Conservation (phyloP, 2,113 vertebrate genomes). For the Chionodraco myersi region DNA sequence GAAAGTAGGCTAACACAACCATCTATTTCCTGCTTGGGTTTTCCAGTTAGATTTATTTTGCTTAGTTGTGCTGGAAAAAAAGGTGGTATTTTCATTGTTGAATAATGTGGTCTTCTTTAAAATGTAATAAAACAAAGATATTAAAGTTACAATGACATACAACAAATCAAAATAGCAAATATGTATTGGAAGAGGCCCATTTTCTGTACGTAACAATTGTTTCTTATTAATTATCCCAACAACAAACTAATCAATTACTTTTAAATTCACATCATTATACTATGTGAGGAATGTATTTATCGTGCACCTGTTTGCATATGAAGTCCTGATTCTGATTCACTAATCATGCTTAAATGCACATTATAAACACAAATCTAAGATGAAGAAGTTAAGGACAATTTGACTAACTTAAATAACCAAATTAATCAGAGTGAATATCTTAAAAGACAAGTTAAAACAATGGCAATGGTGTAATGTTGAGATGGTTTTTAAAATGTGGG, state of each 20-base stretch:
- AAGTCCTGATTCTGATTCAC: neutral
- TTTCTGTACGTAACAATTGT: neutral
- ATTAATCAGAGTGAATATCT: neutral
- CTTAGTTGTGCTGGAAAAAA: neutral
- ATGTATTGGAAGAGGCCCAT: neutral
- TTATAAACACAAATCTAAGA: neutral
- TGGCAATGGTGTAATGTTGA: too few species aligned
- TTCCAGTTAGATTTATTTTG: neutral
- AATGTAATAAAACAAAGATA: neutral
- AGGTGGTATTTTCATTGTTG: neutral
- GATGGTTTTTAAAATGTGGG: neutral
- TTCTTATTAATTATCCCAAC: neutral
- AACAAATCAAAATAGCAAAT: neutral
- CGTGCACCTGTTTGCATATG: neutral
- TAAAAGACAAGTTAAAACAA: neutral
- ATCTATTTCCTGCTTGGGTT: constrained; percentile 11
- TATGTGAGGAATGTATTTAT: neutral
- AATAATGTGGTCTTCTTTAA: neutral
- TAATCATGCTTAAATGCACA: neutral
- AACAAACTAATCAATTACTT: too few species aligned
- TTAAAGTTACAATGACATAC: neutral
- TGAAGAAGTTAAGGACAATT: neutral
- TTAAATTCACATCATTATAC: neutral
- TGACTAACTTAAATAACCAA: neutral
- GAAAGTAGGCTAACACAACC: constrained; percentile 26